A percentile compares a stretch with the other conserved stretches of the same genome.
These are phyloP conservation scores for Cylloceria caligata DNA, from an alignment of 2,888 invertebrate species.

Conservation along the genomic window DNA sequence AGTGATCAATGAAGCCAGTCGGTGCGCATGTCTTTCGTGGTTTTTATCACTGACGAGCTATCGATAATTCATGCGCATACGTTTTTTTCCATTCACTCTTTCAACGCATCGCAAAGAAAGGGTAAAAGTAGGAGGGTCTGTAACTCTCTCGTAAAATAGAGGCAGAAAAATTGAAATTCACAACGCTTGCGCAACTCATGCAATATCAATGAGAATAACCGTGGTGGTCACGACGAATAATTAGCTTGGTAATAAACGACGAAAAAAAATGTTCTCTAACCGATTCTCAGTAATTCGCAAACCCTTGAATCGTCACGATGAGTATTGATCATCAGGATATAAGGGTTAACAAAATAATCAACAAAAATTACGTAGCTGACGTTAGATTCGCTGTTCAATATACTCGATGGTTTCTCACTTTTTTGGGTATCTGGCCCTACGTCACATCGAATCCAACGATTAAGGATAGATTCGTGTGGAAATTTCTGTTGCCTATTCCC, in stretches of 20 bases:
- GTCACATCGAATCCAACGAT: constrained; percentile 1
- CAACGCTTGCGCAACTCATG: background rate
- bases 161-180: too few relatives aligned
- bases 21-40: too few relatives aligned
- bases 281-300: constrained; percentile 14
- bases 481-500: background rate
- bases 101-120: too few relatives aligned
- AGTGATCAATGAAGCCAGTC: too few relatives aligned
- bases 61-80: too few relatives aligned
- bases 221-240: background rate
- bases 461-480: constrained; percentile 14
- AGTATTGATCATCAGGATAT: background rate
- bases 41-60: too few relatives aligned
- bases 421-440: constrained; percentile 39
- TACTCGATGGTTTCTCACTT: constrained; percentile 32
- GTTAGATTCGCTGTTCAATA: constrained; percentile 32
- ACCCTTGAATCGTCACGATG: constrained; percentile 23
- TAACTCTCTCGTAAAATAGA: too few relatives aligned
- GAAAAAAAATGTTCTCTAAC: too few relatives aligned
- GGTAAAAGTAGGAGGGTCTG: too few relatives aligned
- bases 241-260: background rate
- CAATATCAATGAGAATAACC: background rate
- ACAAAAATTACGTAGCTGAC: background rate
- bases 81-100: too few relatives aligned
- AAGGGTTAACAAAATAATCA: background rate